A percentile compares a stretch with the other conserved stretches of the same genome.
phyloP scores from a whole-genome alignment of 2,797 vertebrate species.

The Heliangelus exortis region DNA sequence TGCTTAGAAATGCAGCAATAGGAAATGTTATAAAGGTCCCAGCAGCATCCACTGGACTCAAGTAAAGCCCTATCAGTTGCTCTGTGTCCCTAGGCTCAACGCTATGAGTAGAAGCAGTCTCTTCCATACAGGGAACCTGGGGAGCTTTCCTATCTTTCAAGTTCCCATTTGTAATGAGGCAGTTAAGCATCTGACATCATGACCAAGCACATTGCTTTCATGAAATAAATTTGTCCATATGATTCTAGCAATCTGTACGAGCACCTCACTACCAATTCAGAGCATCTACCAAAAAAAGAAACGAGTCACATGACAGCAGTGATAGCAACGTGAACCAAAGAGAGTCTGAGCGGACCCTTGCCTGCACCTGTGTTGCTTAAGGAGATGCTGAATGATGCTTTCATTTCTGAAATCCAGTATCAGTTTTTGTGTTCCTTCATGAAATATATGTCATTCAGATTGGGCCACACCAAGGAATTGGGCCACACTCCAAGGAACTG shows the following conservation, averaged over 20 bases:
- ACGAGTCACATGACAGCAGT: background rate
- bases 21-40: background rate
- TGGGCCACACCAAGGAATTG: background rate
- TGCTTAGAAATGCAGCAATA: background rate
- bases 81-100: background rate
- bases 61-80: background rate
- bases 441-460: background rate
- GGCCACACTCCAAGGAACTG: background rate
- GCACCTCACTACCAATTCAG: background rate
- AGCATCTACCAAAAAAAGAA: background rate
- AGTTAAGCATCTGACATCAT: background rate
- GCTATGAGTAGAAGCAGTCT: background rate
- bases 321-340: background rate
- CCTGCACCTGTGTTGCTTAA: background rate
- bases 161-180: accelerated
- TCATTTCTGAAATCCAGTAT: background rate
- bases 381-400: background rate
- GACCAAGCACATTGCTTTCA: background rate
- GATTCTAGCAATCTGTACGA: background rate
- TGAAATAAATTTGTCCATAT: background rate
- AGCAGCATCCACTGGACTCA: background rate
- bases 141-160: background rate
- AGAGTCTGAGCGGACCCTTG: background rate
- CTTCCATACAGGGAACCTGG: background rate
- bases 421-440: background rate